phyloP scores from a whole-genome alignment of 2,113 vertebrate species.

The Corynorhinus townsendii region DNA sequence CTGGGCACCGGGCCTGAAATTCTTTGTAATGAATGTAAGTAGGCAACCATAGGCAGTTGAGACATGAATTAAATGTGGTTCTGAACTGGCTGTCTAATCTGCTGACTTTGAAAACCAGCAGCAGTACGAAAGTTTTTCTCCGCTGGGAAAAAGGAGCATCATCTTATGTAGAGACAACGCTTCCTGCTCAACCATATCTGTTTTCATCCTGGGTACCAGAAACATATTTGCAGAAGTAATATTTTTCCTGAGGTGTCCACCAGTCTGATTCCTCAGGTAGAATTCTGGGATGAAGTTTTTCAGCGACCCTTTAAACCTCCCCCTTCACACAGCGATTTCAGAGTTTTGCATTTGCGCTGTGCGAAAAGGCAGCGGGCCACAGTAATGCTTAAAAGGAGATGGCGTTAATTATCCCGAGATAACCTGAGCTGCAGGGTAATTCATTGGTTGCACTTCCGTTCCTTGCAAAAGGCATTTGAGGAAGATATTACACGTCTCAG shows the following conservation, averaged over 20 bases:
- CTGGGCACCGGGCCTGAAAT: rapidly evolving
- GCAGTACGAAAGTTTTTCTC: rapidly evolving
- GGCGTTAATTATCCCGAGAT: not conserved
- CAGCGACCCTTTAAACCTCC: not conserved
- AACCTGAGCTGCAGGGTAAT: not conserved
- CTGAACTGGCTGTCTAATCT: rapidly evolving
- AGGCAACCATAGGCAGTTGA: rapidly evolving
- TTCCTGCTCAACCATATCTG: not conserved
- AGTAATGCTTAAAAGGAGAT: not conserved
- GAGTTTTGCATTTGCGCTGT: not conserved
- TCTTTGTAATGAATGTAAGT: not conserved
- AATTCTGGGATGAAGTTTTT: not conserved
- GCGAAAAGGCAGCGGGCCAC: not conserved
- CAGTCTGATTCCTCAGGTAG: not conserved
- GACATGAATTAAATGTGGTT: not conserved
- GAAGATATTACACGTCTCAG: not conserved
- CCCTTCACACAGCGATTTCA: not conserved
- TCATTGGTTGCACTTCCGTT: slow-evolving; percentile 20
- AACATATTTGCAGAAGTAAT: not conserved
- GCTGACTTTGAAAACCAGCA: not conserved
- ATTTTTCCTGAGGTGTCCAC: not conserved
- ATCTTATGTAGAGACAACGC: rapidly evolving
- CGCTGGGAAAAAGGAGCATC: not conserved
- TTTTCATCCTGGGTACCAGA: not conserved
- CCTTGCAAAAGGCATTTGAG: slow-evolving; percentile 27